Conservation (phyloP, 2,113 vertebrate species). For the Gadus macrocephalus region DNA sequence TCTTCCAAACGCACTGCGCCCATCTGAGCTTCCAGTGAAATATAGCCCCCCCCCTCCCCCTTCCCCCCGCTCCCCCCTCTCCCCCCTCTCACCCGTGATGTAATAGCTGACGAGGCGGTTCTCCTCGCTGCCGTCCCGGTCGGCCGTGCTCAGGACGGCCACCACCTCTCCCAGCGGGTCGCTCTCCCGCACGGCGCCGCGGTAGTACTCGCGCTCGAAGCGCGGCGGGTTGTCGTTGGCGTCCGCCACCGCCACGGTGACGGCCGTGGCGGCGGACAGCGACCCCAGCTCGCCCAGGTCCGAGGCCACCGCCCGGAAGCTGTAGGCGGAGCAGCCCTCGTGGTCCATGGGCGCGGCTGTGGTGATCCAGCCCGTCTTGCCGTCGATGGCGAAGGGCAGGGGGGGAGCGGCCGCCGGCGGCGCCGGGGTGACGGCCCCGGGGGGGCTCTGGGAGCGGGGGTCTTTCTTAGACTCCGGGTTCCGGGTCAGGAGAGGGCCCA, state of each 20-base stretch:
- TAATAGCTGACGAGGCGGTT: conserved; percentile 94
- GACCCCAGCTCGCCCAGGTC: conserved; percentile 86
- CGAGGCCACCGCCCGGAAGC: conserved; percentile 86
- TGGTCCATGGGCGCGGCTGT: conserved; percentile 88
- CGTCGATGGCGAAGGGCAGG: conserved; percentile 77
- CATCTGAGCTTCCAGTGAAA: no score
- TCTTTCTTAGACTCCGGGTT: conserved; percentile 57
- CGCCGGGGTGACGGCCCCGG: neutral
- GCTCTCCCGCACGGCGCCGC: conserved; percentile 86
- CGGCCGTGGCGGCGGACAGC: conserved; percentile 81
- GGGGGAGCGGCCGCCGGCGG: neutral
- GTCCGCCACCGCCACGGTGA: conserved; percentile 88
- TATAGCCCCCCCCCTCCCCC: conserved; percentile 44
- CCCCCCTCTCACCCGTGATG: conserved; percentile 83
- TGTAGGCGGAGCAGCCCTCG: conserved; percentile 83
- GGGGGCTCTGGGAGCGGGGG: neutral
- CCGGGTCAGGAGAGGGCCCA: conserved; percentile 69
- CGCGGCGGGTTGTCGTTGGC: conserved; percentile 89
- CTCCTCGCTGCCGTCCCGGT: conserved; percentile 83
- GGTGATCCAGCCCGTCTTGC: conserved; percentile 95
- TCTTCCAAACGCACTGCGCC: no score
- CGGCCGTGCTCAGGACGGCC: conserved; percentile 86
- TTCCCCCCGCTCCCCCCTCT: conserved; percentile 68
- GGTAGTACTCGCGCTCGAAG: conserved; percentile 84
- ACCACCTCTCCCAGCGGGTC: conserved; percentile 91